Percentiles rank a stretch among this genome's conserved stretches.
Conservation (phyloP, 2,888 invertebrate species). For the Cyrtodaria siliqua region DNA sequence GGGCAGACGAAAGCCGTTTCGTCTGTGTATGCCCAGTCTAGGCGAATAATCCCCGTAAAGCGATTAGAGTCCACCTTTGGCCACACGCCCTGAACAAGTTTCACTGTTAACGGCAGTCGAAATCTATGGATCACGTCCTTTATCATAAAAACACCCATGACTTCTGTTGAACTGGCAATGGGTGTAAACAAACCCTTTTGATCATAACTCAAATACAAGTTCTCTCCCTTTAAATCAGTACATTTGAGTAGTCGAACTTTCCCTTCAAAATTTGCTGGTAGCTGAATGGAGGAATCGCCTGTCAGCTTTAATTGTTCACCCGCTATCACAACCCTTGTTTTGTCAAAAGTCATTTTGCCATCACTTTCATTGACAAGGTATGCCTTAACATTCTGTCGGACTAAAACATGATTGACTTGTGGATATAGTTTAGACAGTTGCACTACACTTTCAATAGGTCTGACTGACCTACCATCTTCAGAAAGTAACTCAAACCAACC, state of each 20-base stretch:
- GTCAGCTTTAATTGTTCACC: conserved; percentile 84
- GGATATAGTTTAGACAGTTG: conserved; percentile 90
- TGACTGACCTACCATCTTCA: conserved; percentile 96
- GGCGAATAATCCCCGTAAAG: conserved; percentile 82
- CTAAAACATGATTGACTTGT: conserved; percentile 88
- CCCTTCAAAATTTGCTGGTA: conserved; percentile 65
- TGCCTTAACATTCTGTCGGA: conserved; percentile 88
- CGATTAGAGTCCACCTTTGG: conserved; percentile 88
- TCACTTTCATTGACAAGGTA: conserved; percentile 75
- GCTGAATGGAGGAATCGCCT: conserved; percentile 75
- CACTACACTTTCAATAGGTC: conserved; percentile 95
- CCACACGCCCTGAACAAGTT: conserved; percentile 95
- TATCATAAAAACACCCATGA: conserved; percentile 97
- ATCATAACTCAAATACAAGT: conserved; percentile 93
- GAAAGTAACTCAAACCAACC: conserved; percentile 98
- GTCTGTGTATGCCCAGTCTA: conserved; percentile 83
- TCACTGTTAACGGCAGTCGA: conserved; percentile 95
- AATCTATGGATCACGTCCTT: conserved; percentile 93
- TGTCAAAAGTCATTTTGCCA: conserved; percentile 79
- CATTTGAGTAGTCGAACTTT: conserved; percentile 91
- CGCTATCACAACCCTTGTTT: conserved; percentile 74
- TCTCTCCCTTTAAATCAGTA: conserved; percentile 94
- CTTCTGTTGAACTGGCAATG: conserved; percentile 96
- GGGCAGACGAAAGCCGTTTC: conserved; percentile 84
- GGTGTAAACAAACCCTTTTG: conserved; percentile 97